phyloP scores from a whole-genome alignment of 2,888 invertebrate genomes.

The Phania funesta region DNA sequence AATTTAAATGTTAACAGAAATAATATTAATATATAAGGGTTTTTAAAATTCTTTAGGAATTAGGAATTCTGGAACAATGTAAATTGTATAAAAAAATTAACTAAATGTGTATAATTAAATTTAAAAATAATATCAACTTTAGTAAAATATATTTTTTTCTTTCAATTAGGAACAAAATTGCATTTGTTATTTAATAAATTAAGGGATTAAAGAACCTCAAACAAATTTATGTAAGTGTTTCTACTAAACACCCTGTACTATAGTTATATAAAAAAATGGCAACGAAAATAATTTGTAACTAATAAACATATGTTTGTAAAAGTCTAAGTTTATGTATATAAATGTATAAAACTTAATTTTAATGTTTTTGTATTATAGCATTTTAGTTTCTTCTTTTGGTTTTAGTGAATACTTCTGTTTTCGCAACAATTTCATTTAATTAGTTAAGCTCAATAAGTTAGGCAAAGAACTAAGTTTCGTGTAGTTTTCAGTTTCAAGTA shows the following conservation, averaged over 20 bases:
- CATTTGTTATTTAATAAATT: neutral
- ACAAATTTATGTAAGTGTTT: neutral
- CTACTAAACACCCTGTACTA: neutral
- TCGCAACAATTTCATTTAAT: slow-evolving; percentile 30
- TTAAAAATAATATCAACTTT: neutral
- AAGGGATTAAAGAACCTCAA: neutral
- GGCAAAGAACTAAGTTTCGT: slow-evolving; percentile 47
- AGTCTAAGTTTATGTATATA: slow-evolving; percentile 52
- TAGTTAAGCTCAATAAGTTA: slow-evolving; percentile 60
- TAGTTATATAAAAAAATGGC: slow-evolving; percentile 21
- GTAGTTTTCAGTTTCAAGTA: slow-evolving; percentile 45
- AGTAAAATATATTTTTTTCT: neutral
- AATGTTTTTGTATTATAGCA: slow-evolving; percentile 38
- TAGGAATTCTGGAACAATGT: too few relatives aligned
- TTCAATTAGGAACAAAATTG: slow-evolving; percentile 44
- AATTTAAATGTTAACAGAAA: too few relatives aligned
- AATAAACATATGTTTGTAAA: slow-evolving; percentile 53
- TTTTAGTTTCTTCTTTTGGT: slow-evolving; percentile 18
- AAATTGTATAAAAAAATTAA: neutral
- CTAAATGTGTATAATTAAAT: neutral
- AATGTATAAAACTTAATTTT: slow-evolving; percentile 66
- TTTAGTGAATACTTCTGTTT: slow-evolving; percentile 37
- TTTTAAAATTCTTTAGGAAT: too few relatives aligned
- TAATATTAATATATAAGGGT: too few relatives aligned
- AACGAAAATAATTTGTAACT: slow-evolving; percentile 44